Base-by-base conservation (phyloP, 2,113 vertebrate genomes). In the Mirounga angustirostris region DNA sequence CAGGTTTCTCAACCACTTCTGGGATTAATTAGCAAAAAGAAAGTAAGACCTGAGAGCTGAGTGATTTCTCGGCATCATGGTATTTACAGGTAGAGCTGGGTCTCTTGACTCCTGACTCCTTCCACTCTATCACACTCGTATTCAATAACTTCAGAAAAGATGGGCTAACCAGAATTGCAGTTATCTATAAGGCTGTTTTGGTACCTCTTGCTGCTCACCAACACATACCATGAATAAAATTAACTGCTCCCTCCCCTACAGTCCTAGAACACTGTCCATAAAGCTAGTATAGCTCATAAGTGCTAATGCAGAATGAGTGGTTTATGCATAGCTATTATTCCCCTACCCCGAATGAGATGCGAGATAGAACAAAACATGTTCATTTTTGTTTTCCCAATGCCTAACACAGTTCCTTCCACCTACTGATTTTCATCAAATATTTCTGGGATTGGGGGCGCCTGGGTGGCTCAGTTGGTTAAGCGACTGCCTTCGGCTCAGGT, bases 391-490 rank as follows among this genome's bases (percentile, higher is more conserved):
- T 82, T 71, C 43, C 30, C 13, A 52, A 11, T 15, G 2, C 50
- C 30, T 50, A 58, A 59, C n/a, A 28, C 5, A 50, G 21, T 58
- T 96, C 50, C 28, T 65, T 56, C 13, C 30, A 91, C 4, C 46
- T 63, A 46, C 74, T 71, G 78, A 65, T n/a, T 74, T 87, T 89
- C 46, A 91, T 43, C 46, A 94, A 71, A 58, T 69, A 95, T 56
- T 89, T 86, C 59, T 56, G 18, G 56, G 89, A 92, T 58, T 78
- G 86, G 36, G 36, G 36, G 36, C 36, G 36, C 36, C 36, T 36
- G 36, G 36, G 36, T 36, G 36, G 36, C 36, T 36, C 36, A 36
- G 36, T 36, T 36, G 36, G 36, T 36, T 36, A 36, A 36, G 36
- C 36, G 36, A 36, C 36, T 36, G 36, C 36, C 36, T 36, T 36